These are phyloP conservation scores for Medauroidea extradentata DNA, from an alignment of 1,140 invertebrate genomes.

Conservation along the genomic window DNA sequence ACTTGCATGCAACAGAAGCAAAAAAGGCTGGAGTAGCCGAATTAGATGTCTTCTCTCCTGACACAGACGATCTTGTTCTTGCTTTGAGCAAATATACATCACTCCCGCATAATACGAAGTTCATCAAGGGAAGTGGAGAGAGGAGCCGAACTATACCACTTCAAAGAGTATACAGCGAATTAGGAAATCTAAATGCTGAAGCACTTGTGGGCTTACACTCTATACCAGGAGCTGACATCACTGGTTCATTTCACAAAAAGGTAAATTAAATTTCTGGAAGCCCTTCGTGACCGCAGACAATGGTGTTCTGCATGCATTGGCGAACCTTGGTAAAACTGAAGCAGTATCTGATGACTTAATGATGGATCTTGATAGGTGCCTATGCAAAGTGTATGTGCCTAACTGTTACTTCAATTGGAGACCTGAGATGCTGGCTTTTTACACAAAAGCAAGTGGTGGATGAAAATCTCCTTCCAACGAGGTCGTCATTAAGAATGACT, in stretches of 20 bases:
- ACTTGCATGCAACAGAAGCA: neutral
- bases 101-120: neutral
- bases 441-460: neutral
- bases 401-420: neutral
- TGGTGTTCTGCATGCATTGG: neutral
- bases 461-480: conserved; percentile 4
- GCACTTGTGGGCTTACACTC: conserved; percentile 3
- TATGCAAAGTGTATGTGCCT: conserved; percentile 6
- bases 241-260: neutral
- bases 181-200: conserved; percentile 1
- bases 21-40: neutral
- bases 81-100: neutral
- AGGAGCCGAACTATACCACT: conserved; percentile 1
- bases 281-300: neutral
- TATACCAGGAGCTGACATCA: neutral
- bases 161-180: neutral
- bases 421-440: conserved; percentile 7
- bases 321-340: neutral
- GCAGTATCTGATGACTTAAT: neutral
- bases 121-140: neutral
- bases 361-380: neutral
- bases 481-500: conserved; percentile 1
- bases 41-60: conserved; percentile 1
- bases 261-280: neutral
- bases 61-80: conserved; percentile 6